Evolutionary conservation across 2,888 invertebrate genomes (phyloP), one percentile per base, ranked within the genome.

Genomic region (Apeira syringaria): DNA sequence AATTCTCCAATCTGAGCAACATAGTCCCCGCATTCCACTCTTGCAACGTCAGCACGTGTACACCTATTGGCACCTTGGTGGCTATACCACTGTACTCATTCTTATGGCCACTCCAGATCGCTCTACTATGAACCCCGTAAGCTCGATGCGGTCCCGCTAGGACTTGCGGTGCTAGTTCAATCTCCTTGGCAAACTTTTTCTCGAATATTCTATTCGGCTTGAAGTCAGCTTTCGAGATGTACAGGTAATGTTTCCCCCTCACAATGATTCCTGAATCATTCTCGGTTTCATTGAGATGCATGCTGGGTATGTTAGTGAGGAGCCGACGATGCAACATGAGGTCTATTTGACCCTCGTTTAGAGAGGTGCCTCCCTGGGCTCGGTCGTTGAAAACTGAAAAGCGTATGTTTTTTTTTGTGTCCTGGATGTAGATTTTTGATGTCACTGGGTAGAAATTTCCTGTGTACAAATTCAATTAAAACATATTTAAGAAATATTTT

Each of bases 401-500:
- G 17, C 92, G 84, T 0, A 90, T 41, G 18, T 87, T 84, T 7
- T 58, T 68, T 0, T 43, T 25, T 0, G 55, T 28, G 56, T 95
- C 95, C 60, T 93, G 91, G 1, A 97, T 81, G 25, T 92, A 90
- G 22, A 98, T 96, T 68, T 94, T 93, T 0, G 96, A 93, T 11
- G 96, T 97, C 0, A 99, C 91, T 0, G 99, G 99, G 71, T 97
- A 99, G 71, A 97, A 97, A 77, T 99, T 99, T 12, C 80, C 96
- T 41, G 64, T 2, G 46, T n/a, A n/a, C 8, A 24, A 15, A 15
- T 15, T 4, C n/a, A n/a, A 15, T 4, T 15, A 15, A 25, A 10
- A 9, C 20, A 20, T 20, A n/a, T n/a, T n/a, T n/a, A n/a, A n/a
- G n/a, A n/a, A n/a, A n/a, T n/a, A n/a, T n/a, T n/a, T n/a, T n/a